A percentile compares a stretch with the other conserved stretches of the same genome.
phyloP scores from a whole-genome alignment of 2,113 vertebrate species.

The Mionectes macconnelli region DNA sequence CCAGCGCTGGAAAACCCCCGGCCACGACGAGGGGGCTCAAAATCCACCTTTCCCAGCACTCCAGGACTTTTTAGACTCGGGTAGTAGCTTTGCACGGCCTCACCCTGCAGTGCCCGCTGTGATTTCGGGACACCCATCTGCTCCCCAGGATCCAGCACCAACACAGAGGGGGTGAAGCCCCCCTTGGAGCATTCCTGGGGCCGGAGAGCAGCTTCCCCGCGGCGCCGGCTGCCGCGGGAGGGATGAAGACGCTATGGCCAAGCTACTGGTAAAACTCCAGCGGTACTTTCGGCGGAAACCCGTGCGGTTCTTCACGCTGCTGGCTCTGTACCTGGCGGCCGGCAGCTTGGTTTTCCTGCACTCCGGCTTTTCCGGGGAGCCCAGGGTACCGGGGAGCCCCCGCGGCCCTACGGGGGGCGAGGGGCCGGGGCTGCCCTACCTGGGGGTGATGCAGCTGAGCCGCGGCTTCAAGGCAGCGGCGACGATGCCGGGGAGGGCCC shows the following conservation, averaged over 20 bases:
- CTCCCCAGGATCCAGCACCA: neutral
- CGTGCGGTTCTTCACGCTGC: slow-evolving; percentile 89
- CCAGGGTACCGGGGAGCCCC: neutral
- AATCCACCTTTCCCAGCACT: neutral
- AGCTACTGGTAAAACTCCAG: slow-evolving; percentile 89
- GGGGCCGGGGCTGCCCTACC: slow-evolving; percentile 68
- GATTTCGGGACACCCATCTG: accelerated
- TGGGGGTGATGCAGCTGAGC: slow-evolving; percentile 72
- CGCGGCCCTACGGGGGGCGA: neutral
- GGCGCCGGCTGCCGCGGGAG: slow-evolving; percentile 3
- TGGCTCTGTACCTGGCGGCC: slow-evolving; percentile 90
- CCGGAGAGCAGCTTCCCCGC: neutral
- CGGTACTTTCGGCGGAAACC: slow-evolving; percentile 91
- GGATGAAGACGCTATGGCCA: slow-evolving; percentile 87
- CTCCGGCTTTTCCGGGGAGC: slow-evolving; percentile 81
- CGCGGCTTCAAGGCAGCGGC: slow-evolving; percentile 76
- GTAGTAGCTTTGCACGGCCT: neutral
- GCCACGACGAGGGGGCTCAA: neutral
- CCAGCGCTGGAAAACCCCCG: neutral
- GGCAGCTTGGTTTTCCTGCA: slow-evolving; percentile 94
- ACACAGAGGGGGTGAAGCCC: neutral
- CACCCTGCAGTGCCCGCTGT: neutral
- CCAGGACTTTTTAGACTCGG: neutral
- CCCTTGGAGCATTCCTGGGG: neutral
- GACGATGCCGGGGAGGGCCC: slow-evolving; percentile 18